These are phyloP conservation scores for Panthera tigris DNA, from an alignment of 2,113 vertebrate genomes.

Conservation along the genomic window DNA sequence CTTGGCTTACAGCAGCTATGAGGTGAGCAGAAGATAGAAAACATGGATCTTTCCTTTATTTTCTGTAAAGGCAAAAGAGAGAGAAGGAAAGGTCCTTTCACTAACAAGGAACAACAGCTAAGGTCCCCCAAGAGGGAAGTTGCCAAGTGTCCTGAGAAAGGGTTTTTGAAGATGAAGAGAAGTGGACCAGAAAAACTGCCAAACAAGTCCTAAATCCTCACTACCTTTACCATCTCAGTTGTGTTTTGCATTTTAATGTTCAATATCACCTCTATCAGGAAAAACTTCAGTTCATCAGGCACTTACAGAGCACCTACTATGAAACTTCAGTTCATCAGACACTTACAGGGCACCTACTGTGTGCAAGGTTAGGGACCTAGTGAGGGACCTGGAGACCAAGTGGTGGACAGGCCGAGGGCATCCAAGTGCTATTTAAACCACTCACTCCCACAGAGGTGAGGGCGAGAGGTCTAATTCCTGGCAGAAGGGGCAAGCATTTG, in stretches of 20 bases:
- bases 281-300: neutral
- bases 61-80: neutral
- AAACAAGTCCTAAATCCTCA: neutral
- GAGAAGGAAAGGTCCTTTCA: neutral
- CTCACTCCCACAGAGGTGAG: neutral
- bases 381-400: neutral
- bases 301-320: neutral
- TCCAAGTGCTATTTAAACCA: neutral
- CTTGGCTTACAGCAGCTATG: neutral
- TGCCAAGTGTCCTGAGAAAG: neutral
- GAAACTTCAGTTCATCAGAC: neutral
- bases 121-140: neutral
- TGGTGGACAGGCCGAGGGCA: neutral
- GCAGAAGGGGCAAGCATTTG: neutral
- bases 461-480: neutral
- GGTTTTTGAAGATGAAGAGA: neutral
- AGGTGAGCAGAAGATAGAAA: neutral
- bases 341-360: neutral
- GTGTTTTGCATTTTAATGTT: neutral
- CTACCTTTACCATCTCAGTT: neutral
- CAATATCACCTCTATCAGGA: neutral
- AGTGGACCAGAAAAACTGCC: neutral
- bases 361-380: neutral
- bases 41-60: neutral
- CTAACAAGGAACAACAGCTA: neutral